Percentiles rank a stretch among this genome's conserved stretches.
Evolutionary conservation across 2,113 vertebrate genomes (phyloP).

Genomic region (Hypomesus transpacificus): DNA sequence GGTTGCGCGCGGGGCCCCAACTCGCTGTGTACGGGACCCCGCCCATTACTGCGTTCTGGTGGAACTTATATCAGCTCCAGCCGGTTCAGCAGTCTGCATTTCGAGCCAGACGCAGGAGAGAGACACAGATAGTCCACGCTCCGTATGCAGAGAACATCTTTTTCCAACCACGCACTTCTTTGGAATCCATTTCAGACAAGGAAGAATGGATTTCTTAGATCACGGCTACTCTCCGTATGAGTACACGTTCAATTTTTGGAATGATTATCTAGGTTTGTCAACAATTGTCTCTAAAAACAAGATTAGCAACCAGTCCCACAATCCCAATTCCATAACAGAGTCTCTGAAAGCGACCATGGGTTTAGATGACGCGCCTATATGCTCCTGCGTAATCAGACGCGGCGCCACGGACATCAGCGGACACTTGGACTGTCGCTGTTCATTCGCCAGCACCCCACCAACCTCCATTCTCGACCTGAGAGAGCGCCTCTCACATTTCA

Average conservation of each 20-base stretch:
- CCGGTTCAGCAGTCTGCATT: no score
- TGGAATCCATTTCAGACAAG: conserved; percentile 15
- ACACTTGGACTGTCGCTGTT: conserved; percentile 72
- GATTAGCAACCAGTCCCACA: conserved; percentile 66
- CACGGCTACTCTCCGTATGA: conserved; percentile 76
- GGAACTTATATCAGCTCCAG: no score
- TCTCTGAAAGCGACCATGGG: conserved; percentile 79
- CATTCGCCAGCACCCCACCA: conserved; percentile 67
- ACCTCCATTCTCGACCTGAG: conserved; percentile 73
- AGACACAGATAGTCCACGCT: no score
- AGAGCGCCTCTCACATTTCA: conserved; percentile 75
- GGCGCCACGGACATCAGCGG: conserved; percentile 52
- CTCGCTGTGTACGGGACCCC: no score
- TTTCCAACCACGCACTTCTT: no score
- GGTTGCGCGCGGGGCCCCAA: no score
- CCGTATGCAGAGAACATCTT: no score
- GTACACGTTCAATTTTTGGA: conserved; percentile 83
- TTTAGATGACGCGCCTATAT: conserved; percentile 70
- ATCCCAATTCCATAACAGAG: conserved; percentile 77
- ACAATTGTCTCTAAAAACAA: conserved; percentile 74
- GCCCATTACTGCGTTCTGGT: no score
- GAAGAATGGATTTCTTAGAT: conserved; percentile 78
- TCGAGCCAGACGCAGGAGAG: no score
- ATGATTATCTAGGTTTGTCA: conserved; percentile 80
- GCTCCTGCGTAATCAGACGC: conserved; percentile 65